These are phyloP conservation scores for Abrostola tripartita DNA, from an alignment of 2,888 invertebrate species.

Conservation along the genomic window DNA sequence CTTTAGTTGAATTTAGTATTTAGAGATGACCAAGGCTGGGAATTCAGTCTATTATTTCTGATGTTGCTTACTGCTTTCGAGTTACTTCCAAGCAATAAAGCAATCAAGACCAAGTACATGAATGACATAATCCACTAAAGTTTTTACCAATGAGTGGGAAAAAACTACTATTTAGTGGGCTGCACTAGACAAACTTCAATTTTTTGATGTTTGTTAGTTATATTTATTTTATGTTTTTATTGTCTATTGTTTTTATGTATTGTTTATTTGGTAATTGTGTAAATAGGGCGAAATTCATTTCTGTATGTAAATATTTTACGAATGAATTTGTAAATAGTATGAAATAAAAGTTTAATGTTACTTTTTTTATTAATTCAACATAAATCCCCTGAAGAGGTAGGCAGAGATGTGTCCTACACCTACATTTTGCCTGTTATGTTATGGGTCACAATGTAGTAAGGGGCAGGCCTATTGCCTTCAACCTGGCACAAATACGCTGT, in stretches of 20 bases:
- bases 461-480: too few relatives aligned
- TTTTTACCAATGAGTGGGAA: neutral
- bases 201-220: neutral
- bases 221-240: conserved; percentile 6
- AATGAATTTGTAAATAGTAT: conserved; percentile 50
- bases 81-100: neutral
- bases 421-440: too few relatives aligned
- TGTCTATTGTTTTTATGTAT: conserved; percentile 33
- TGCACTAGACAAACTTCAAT: neutral
- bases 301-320: conserved; percentile 59
- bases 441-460: too few relatives aligned
- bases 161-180: neutral
- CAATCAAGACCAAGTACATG: neutral
- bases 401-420: too few relatives aligned
- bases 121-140: neutral
- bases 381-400: too few relatives aligned
- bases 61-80: neutral
- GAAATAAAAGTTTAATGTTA: conserved; percentile 42
- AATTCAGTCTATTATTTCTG: neutral
- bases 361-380: conserved; percentile 19
- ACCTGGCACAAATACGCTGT: too few relatives aligned
- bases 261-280: conserved; percentile 29
- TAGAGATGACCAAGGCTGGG: neutral
- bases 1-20: conserved; percentile 15
- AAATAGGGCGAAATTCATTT: conserved; percentile 32